A percentile compares a stretch with the other conserved stretches of the same genome.
phyloP scores from a whole-genome alignment of 2,888 invertebrate genomes.

The Desoria tigrina region DNA sequence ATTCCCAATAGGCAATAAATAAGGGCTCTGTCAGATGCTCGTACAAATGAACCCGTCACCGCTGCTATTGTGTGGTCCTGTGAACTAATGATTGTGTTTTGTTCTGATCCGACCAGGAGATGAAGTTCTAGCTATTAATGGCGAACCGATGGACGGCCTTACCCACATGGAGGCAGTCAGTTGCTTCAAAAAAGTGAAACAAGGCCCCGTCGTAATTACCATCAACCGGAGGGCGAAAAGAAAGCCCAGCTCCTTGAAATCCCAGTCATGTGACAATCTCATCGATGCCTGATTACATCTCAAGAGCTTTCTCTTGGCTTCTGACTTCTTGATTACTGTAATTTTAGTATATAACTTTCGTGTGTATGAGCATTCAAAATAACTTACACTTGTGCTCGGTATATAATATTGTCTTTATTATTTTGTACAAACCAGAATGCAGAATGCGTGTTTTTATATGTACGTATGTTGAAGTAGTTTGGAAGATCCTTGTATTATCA shows the following conservation, averaged over 20 bases:
- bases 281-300: constrained; percentile 43
- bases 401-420: no score
- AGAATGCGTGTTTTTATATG: no score
- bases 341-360: no score
- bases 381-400: no score
- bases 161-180: constrained; percentile 78
- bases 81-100: constrained; percentile 20
- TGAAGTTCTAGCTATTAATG: constrained; percentile 79
- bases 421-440: no score
- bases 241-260: constrained; percentile 55
- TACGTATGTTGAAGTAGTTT: no score
- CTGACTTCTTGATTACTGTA: no score
- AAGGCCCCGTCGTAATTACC: constrained; percentile 73
- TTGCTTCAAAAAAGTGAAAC: constrained; percentile 73
- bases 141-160: constrained; percentile 75
- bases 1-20: constrained; percentile 19
- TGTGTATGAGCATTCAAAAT: no score
- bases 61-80: constrained; percentile 7
- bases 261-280: constrained; percentile 52
- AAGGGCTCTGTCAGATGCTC: constrained; percentile 13
- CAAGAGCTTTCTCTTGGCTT: no score
- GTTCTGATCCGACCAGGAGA: constrained; percentile 63
- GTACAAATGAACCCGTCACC: constrained; percentile 20
- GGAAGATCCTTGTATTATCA: no score
- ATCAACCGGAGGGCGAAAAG: constrained; percentile 66